phyloP scores from a whole-genome alignment of 2,797 vertebrate species.

The Cheirogaleus major region DNA sequence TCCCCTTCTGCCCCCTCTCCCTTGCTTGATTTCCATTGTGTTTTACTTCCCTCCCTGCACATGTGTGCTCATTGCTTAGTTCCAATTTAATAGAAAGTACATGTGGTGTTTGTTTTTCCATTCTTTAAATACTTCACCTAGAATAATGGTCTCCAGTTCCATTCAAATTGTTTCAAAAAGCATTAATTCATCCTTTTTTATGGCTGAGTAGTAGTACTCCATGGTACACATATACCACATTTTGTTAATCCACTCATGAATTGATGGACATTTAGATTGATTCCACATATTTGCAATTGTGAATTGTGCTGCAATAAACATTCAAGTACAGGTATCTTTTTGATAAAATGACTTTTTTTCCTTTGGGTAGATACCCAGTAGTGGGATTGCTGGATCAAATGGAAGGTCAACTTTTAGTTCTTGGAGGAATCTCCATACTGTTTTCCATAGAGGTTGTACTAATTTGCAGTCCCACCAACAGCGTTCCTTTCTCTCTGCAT shows the following conservation, averaged over 20 bases:
- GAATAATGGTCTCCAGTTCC: neutral
- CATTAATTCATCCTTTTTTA: neutral
- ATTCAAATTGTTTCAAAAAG: neutral
- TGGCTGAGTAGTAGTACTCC: neutral
- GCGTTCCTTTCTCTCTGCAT: neutral
- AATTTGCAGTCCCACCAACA: neutral
- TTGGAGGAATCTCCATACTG: neutral
- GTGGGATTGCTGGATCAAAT: neutral
- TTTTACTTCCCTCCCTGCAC: neutral
- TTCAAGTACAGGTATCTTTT: neutral
- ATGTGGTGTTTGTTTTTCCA: neutral
- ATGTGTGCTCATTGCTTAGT: neutral
- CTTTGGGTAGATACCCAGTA: neutral
- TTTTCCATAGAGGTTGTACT: neutral
- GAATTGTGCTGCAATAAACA: neutral
- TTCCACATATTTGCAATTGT: neutral
- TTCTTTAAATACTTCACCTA: neutral
- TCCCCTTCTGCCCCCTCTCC: neutral
- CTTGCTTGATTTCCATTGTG: neutral
- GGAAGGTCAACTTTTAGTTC: neutral
- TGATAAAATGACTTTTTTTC: neutral
- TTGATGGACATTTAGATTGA: neutral
- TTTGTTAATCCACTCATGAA: neutral
- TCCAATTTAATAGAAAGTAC: neutral
- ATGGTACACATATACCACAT: neutral